Evolutionary conservation across 2,113 vertebrate genomes (phyloP).

Genomic region (Panthera tigris): DNA sequence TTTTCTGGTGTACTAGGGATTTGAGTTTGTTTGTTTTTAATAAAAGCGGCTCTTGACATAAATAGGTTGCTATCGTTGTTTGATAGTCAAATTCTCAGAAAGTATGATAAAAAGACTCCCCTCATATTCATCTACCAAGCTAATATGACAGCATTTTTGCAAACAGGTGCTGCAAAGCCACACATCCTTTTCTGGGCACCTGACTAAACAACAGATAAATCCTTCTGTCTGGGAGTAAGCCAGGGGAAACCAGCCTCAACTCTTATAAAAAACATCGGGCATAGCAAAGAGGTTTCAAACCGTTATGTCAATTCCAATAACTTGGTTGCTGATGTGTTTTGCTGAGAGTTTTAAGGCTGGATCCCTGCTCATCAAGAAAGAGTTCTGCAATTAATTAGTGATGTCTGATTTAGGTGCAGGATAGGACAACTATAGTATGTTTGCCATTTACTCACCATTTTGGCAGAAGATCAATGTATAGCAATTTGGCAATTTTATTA

Average conservation of each 20-base stretch:
- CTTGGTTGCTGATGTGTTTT: neutral
- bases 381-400: neutral
- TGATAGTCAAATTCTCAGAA: slow-evolving; percentile 40
- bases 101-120: neutral
- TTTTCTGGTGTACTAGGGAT: slow-evolving; percentile 32
- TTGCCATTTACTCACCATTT: neutral
- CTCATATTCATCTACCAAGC: neutral
- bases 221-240: neutral
- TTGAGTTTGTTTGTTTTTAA: slow-evolving; percentile 62
- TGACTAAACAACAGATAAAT: slow-evolving; percentile 55
- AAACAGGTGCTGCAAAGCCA: neutral
- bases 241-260: neutral
- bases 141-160: slow-evolving; percentile 16
- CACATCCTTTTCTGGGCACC: neutral
- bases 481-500: neutral
- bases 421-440: neutral
- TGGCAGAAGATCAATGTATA: neutral
- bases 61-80: neutral
- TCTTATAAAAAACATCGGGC: neutral
- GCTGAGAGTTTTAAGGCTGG: neutral
- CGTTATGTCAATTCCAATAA: neutral
- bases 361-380: neutral
- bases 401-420: neutral
- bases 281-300: neutral
- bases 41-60: slow-evolving; percentile 43